phyloP scores from a whole-genome alignment of 1,140 invertebrate species.

The Drosophila punjabiensis region DNA sequence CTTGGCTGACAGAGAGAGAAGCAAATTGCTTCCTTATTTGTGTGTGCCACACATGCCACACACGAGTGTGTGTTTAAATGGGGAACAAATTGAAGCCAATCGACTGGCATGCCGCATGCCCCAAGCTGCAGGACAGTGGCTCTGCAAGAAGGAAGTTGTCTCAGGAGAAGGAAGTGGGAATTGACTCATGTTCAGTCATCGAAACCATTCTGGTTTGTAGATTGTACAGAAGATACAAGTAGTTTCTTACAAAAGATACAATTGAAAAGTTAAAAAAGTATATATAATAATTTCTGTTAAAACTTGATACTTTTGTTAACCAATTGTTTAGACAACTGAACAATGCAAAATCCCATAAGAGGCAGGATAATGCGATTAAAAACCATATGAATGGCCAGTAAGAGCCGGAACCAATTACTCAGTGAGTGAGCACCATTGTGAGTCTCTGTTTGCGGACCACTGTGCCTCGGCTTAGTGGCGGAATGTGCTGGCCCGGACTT shows the following conservation, averaged over 20 bases:
- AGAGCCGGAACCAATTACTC: conserved; percentile 16
- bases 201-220: not conserved
- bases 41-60: conserved; percentile 39
- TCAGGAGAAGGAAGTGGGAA: not conserved
- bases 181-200: not conserved
- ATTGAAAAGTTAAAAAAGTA: not conserved
- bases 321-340: not conserved
- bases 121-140: conserved; percentile 21
- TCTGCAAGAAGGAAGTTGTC: conserved; percentile 13
- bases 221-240: not conserved
- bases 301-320: not conserved
- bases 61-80: conserved; percentile 28
- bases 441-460: conserved; percentile 4
- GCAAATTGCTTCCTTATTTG: conserved; percentile 76
- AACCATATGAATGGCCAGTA: not conserved
- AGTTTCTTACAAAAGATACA: not conserved
- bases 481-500: conserved; percentile 27
- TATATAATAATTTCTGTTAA: not conserved
- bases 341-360: not conserved
- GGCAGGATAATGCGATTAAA: not conserved
- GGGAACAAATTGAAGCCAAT: conserved; percentile 39
- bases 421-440: not conserved
- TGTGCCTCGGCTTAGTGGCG: conserved; percentile 13
- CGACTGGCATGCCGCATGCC: conserved; percentile 9
- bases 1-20: conserved; percentile 41